Evolutionary conservation across 1,140 invertebrate genomes (phyloP).

Genomic region (Procambarus virginalis): DNA sequence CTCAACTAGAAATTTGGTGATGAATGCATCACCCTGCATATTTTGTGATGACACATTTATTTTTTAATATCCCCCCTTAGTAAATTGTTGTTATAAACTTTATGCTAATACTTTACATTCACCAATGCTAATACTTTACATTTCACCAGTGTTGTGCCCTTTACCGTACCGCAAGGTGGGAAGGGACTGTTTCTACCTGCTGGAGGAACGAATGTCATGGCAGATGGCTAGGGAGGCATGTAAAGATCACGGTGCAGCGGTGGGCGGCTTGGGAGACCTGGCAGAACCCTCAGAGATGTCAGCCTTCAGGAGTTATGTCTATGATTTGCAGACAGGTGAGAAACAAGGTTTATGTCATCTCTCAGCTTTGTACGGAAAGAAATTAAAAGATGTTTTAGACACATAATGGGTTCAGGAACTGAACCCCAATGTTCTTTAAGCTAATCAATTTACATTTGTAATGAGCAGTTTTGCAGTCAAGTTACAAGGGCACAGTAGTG

Average conservation of each 20-base stretch:
- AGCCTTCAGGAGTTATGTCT: constrained; percentile 17
- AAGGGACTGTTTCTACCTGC: constrained; percentile 1
- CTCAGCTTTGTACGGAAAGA: too few relatives aligned
- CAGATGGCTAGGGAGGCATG: neutral
- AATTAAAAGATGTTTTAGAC: too few relatives aligned
- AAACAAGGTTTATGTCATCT: neutral
- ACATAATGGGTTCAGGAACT: too few relatives aligned
- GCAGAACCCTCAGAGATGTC: constrained; percentile 4
- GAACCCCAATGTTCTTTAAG: too few relatives aligned
- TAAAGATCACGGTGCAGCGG: neutral
- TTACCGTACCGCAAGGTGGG: constrained; percentile 8
- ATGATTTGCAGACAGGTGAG: constrained; percentile 7
- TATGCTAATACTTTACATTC: too few relatives aligned
- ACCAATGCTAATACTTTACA: neutral
- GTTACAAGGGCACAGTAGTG: too few relatives aligned
- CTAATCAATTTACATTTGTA: too few relatives aligned
- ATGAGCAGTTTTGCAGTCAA: neutral
- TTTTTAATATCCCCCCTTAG: too few relatives aligned
- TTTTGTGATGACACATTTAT: too few relatives aligned
- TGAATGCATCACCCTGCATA: too few relatives aligned
- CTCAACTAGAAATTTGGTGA: too few relatives aligned
- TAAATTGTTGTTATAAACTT: too few relatives aligned
- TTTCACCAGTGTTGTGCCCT: constrained; percentile 14
- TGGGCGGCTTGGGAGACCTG: constrained; percentile 27
- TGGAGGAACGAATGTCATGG: constrained; percentile 9